These are phyloP conservation scores for Gnathonemus echidnorhynchus DNA, from an alignment of 2,113 vertebrate genomes.

Conservation along the genomic window DNA sequence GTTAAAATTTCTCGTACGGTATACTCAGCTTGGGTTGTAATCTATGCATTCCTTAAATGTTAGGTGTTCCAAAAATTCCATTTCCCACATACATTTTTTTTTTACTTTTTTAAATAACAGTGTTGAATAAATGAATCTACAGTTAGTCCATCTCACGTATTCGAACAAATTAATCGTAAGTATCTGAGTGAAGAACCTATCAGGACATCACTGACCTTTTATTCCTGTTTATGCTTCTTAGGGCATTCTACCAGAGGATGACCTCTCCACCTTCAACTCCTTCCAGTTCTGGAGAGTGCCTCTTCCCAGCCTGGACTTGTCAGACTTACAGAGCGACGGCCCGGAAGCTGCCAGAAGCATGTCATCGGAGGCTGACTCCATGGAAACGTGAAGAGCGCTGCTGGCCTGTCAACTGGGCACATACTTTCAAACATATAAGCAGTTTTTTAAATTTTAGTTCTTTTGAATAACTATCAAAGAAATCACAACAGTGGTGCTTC, in stretches of 20 bases:
- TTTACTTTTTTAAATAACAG: not conserved
- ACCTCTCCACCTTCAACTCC: slow-evolving; percentile 71
- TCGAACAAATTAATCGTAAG: not conserved
- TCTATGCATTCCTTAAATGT: not conserved
- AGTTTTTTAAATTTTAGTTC: not conserved
- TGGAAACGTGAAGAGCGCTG: slow-evolving; percentile 74
- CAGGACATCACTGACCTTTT: not conserved
- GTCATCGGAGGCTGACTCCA: slow-evolving; percentile 51
- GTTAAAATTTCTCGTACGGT: not conserved
- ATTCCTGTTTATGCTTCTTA: slow-evolving; percentile 27
- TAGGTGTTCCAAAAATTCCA: not conserved
- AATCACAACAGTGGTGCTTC: not conserved
- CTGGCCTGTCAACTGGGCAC: not conserved
- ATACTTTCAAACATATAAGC: not conserved
- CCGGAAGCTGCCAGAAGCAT: slow-evolving; percentile 37
- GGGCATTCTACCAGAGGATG: slow-evolving; percentile 51
- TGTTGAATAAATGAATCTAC: not conserved
- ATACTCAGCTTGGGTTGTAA: not conserved
- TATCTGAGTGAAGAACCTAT: not conserved
- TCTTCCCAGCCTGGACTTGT: slow-evolving; percentile 71
- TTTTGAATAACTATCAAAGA: not conserved
- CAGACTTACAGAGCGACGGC: slow-evolving; percentile 60
- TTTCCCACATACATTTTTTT: not conserved
- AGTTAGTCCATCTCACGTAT: not conserved
- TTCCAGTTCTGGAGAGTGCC: slow-evolving; percentile 88